A percentile compares a stretch with the other conserved stretches of the same genome.
Evolutionary conservation across 2,888 invertebrate genomes (phyloP).

Genomic region (Cryptops parisi): DNA sequence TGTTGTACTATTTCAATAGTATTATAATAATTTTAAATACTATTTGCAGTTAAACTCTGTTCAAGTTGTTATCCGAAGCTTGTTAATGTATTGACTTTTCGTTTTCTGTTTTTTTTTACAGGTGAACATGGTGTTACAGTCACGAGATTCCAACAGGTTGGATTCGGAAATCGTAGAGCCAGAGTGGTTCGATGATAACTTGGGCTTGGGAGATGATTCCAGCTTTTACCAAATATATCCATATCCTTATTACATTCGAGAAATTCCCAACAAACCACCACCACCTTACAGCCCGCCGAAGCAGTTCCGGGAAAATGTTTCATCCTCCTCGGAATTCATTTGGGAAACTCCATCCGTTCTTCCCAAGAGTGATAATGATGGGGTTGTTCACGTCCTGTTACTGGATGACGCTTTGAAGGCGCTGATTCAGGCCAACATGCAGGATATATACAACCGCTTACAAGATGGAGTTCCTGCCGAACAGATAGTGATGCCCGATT

Average conservation of each 20-base stretch:
- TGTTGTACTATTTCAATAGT: too few species aligned
- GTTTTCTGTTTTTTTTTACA: too few species aligned
- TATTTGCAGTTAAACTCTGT: too few species aligned
- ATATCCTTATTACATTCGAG: slow-evolving; percentile 39
- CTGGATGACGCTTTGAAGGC: not conserved
- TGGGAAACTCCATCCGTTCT: not conserved
- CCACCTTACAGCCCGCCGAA: slow-evolving; percentile 55
- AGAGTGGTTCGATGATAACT: slow-evolving; percentile 31
- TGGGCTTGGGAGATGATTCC: slow-evolving; percentile 30
- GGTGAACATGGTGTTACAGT: too few species aligned
- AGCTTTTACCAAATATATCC: slow-evolving; percentile 24
- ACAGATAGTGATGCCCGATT: not conserved
- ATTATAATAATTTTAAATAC: too few species aligned
- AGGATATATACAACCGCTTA: not conserved
- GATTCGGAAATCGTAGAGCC: slow-evolving; percentile 21
- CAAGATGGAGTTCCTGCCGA: not conserved
- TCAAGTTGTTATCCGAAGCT: too few species aligned
- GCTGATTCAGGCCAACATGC: not conserved
- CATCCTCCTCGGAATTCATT: not conserved
- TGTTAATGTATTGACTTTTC: too few species aligned
- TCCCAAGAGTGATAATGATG: not conserved
- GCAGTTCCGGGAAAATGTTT: not conserved
- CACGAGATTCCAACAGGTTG: too few species aligned
- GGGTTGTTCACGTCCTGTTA: not conserved
- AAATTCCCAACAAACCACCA: slow-evolving; percentile 59